phyloP scores from a whole-genome alignment of 2,797 vertebrate species.

The Amblyraja radiata region DNA sequence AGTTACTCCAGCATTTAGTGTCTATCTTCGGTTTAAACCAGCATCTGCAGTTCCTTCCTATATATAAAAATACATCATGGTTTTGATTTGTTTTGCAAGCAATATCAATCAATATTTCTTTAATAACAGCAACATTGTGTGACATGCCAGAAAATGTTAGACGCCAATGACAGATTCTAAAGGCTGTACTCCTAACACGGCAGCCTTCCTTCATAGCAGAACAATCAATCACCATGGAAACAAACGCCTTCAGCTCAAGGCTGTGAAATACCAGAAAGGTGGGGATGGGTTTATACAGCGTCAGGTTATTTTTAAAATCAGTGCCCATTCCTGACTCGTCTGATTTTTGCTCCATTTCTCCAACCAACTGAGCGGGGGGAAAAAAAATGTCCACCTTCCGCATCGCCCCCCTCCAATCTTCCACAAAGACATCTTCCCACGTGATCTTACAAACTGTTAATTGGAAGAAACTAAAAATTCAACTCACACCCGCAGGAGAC shows the following conservation, averaged over 20 bases:
- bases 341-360: not conserved
- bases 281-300: conserved; percentile 23
- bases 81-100: not conserved
- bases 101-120: not conserved
- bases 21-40: no score
- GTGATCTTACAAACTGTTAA: not conserved
- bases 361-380: not conserved
- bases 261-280: conserved; percentile 3
- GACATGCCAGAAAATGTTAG: not conserved
- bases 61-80: not conserved
- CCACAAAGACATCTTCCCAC: not conserved
- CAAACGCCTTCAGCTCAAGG: conserved; percentile 39
- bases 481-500: not conserved
- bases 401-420: not conserved
- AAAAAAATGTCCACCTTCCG: not conserved
- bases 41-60: not conserved
- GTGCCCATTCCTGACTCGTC: not conserved
- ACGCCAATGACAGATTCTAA: not conserved
- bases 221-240: conserved; percentile 47
- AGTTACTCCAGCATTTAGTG: no score
- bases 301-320: not conserved
- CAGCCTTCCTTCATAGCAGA: conserved; percentile 39
- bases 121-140: not conserved
- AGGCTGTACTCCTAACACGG: conserved; percentile 15
- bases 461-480: no score